Base-by-base conservation (phyloP, 1,140 invertebrate species). In the Ganaspis sp. region DNA sequence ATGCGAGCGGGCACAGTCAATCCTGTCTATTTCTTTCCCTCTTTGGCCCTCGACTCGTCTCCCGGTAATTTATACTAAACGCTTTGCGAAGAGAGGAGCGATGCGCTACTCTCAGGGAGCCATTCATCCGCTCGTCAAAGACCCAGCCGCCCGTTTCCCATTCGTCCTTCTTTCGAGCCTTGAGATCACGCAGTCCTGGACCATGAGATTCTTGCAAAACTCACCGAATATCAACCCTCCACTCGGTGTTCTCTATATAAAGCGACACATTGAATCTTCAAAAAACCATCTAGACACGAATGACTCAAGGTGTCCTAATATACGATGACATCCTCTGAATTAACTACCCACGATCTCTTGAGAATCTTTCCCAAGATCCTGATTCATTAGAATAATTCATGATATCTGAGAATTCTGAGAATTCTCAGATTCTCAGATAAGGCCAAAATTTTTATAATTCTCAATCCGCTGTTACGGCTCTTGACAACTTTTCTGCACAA, bases 61-160 rank as follows among this genome's bases (percentile, higher is more conserved):
- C 2, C 6, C n/a, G n/a, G 70, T 53, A 71, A 77, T 74, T 77
- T 77, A 77, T 77, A 73, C 76, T 71, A 77, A 77, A 77, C 76
- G 72, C 49, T 70, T 64, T 12, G 21, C 58, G 58, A 64, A 64
- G 58, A 64, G 58, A 64, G 58, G 29, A 64, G 58, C 26, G 58
- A 26, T 29, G 23, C 58, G 58, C 58, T 64, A 64, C 58, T 64
- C 58, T 64, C 58, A 5, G 12, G 58, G 9, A 64, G 26, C 58
- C 58, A 64, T 64, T 64, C 58, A 64, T 64, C 58, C 58, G 26
- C 58, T 64, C 58, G 58, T 64, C 58, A 64, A 64, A 64, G 58
- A 64, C 74, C 21, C 69, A 21, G 73, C 42, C 21, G 37, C 72
- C 37, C 23, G 19, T 37, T 42, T 54, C 19, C 42, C 23, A 12